Evolutionary conservation across 2,797 vertebrate species (phyloP).

Genomic region (Siniperca obscura): DNA sequence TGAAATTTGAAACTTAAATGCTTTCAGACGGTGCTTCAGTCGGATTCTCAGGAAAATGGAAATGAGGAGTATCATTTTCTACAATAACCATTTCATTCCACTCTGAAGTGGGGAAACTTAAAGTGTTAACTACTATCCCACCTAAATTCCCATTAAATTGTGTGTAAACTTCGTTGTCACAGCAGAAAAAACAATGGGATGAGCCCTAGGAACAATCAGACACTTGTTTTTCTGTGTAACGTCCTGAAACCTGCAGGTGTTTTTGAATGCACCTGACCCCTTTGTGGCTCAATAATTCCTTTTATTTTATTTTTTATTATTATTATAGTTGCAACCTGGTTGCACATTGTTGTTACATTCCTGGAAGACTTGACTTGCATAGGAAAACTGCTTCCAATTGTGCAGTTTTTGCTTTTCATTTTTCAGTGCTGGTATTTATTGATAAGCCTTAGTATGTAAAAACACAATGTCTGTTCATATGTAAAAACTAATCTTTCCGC

Average conservation of each 20-base stretch:
- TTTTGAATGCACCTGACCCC: background rate
- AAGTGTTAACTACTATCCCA: background rate
- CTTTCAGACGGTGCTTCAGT: conserved; percentile 50
- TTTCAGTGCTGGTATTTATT: conserved; percentile 78
- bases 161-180: background rate
- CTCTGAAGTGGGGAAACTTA: background rate
- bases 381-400: conserved; percentile 20
- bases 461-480: conserved; percentile 40
- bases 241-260: conserved; percentile 1
- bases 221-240: background rate
- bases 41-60: conserved; percentile 49
- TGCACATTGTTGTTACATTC: conserved; percentile 75
- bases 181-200: background rate
- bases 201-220: conserved; percentile 28
- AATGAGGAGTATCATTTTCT: background rate
- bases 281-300: background rate
- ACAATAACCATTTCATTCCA: background rate
- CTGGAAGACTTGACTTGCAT: conserved; percentile 78
- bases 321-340: conserved; percentile 51
- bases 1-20: background rate
- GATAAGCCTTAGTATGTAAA: conserved; percentile 51
- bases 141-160: background rate
- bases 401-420: conserved; percentile 35
- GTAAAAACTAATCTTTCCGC: conserved; percentile 11
- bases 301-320: background rate